These are phyloP conservation scores for Cervus canadensis DNA, from an alignment of 2,113 vertebrate species.

Conservation along the genomic window DNA sequence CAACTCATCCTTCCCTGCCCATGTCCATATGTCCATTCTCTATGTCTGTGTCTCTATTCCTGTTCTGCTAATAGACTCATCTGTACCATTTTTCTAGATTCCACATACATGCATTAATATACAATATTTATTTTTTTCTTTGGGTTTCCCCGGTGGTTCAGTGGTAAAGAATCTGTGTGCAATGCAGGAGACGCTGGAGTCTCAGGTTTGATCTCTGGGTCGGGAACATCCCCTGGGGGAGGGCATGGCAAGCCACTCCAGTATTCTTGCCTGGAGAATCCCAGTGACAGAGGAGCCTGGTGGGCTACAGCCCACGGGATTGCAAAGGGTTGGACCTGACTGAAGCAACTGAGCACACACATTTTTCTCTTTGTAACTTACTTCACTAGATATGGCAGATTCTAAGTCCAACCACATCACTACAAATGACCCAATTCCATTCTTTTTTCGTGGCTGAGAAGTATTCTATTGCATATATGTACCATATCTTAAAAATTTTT, in stretches of 20 bases:
- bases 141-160: background rate
- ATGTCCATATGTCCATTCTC: background rate
- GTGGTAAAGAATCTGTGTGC: background rate
- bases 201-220: background rate
- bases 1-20: background rate
- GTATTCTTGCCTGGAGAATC: background rate
- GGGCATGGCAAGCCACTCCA: background rate
- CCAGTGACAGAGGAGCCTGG: background rate
- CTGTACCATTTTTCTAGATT: background rate
- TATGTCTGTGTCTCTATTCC: background rate
- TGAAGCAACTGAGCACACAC: background rate
- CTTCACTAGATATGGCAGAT: background rate
- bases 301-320: background rate
- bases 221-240: background rate
- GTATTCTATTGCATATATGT: background rate
- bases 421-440: background rate
- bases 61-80: background rate
- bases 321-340: background rate
- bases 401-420: background rate
- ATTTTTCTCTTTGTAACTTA: background rate
- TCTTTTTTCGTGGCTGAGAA: background rate
- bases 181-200: background rate
- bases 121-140: background rate
- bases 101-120: background rate
- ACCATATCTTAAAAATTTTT: background rate